Conservation (phyloP, 2,797 vertebrate species). For the Diplodus sargus region DNA sequence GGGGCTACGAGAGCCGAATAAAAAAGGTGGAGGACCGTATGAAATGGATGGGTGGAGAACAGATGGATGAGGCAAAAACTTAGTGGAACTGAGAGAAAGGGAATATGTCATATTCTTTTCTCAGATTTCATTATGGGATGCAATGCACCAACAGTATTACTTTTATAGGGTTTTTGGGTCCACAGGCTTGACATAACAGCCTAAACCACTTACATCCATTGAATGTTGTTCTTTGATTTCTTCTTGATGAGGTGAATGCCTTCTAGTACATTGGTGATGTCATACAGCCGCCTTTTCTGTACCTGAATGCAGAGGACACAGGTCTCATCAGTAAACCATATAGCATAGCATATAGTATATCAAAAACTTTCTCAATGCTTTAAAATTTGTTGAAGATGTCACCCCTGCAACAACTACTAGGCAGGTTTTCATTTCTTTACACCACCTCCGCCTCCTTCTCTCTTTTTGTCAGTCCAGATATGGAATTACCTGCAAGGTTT, state of each 20-base stretch:
- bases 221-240: constrained; percentile 99
- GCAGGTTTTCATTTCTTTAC: neutral
- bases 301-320: constrained; percentile 78
- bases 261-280: constrained; percentile 98
- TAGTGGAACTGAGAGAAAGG: neutral
- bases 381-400: neutral
- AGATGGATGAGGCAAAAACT: neutral
- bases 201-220: constrained; percentile 94
- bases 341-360: neutral
- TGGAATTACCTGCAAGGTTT: constrained; percentile 85
- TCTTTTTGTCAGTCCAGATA: neutral
- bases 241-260: constrained; percentile 99
- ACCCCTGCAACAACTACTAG: neutral
- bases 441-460: fast-evolving
- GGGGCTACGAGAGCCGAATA: neutral
- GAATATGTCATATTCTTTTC: neutral
- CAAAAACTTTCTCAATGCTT: neutral
- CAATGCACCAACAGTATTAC: neutral
- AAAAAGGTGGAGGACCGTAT: neutral
- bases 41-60: neutral
- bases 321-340: neutral
- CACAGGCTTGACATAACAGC: neutral
- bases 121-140: neutral
- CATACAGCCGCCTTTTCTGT: constrained; percentile 96
- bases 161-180: neutral